Percentiles rank a stretch among this genome's conserved stretches.
phyloP scores from a whole-genome alignment of 2,113 vertebrate species.

The Campylorhamphus procurvoides region DNA sequence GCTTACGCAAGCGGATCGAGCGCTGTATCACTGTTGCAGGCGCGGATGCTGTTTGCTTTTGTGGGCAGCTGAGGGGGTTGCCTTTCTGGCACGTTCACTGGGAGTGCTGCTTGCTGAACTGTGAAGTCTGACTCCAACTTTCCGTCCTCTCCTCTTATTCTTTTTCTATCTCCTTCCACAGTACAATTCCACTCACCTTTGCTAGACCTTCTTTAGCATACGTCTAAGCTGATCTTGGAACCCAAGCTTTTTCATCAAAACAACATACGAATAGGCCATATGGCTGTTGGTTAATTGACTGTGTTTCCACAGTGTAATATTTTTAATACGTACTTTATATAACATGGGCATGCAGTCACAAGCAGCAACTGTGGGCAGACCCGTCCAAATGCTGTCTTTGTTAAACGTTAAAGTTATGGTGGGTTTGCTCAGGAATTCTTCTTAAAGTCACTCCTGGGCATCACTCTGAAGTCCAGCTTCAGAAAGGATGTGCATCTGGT shows the following conservation, averaged over 20 bases:
- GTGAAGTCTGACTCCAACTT: background rate
- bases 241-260: background rate
- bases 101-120: background rate
- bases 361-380: background rate
- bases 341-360: background rate
- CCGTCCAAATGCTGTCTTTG: background rate
- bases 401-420: background rate
- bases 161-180: background rate
- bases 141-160: background rate
- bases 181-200: background rate
- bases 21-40: background rate
- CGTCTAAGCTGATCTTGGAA: background rate
- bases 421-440: background rate
- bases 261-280: background rate
- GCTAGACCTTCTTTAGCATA: background rate
- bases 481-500: background rate
- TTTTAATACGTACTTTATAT: background rate
- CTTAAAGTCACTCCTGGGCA: background rate
- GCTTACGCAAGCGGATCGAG: background rate
- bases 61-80: background rate
- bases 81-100: background rate
- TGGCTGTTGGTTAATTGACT: background rate
- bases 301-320: background rate
- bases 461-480: background rate
- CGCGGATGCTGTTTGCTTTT: background rate